A percentile compares a stretch with the other conserved stretches of the same genome.
phyloP scores from a whole-genome alignment of 1,140 invertebrate species.

The Bombus waltoni region DNA sequence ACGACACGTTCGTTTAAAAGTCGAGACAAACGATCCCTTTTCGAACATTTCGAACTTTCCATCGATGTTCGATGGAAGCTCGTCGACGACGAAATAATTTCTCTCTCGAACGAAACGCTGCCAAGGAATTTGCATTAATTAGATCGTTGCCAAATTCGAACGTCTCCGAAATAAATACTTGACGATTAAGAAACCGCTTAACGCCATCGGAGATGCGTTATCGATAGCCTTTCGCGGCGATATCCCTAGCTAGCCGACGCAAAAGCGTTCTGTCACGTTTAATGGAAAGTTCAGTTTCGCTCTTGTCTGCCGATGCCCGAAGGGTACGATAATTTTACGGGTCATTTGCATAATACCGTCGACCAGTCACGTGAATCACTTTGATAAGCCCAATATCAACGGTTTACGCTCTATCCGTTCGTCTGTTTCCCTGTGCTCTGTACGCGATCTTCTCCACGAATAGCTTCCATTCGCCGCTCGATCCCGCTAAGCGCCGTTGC shows the following conservation, averaged over 20 bases:
- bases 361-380: slow-evolving; percentile 64
- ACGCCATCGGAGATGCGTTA: not conserved
- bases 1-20: not conserved
- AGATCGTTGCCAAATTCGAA: too few relatives aligned
- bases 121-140: too few relatives aligned
- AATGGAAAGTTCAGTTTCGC: slow-evolving; percentile 57
- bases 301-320: slow-evolving; percentile 49
- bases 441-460: slow-evolving; percentile 16
- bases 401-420: slow-evolving; percentile 50
- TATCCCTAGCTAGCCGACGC: not conserved
- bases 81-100: too few relatives aligned
- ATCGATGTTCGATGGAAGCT: too few relatives aligned
- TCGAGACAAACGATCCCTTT: not conserved
- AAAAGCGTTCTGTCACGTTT: slow-evolving; percentile 35
- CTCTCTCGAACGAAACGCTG: too few relatives aligned
- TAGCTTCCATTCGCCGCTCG: slow-evolving; percentile 37
- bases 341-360: slow-evolving; percentile 64
- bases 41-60: too few relatives aligned
- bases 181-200: not conserved
- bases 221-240: not conserved
- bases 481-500: not conserved
- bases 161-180: not conserved
- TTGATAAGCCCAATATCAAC: slow-evolving; percentile 68
- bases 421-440: slow-evolving; percentile 38
- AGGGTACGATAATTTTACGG: slow-evolving; percentile 64